These are phyloP conservation scores for Sepiola atlantica DNA, from an alignment of 2,888 invertebrate species.

Conservation along the genomic window DNA sequence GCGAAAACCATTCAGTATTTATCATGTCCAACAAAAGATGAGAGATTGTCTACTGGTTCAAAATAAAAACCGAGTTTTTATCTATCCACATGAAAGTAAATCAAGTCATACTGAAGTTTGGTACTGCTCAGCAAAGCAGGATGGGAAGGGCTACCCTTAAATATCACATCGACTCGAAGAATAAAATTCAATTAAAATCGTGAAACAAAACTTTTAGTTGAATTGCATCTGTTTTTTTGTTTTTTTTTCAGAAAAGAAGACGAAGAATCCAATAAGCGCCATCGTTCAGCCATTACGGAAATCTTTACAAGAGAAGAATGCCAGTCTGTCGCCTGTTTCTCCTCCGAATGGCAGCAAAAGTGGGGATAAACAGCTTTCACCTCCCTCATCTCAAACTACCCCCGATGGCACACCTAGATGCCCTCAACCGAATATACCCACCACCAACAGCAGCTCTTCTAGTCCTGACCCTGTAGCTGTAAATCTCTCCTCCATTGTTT, in stretches of 20 bases:
- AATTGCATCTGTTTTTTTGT: neutral
- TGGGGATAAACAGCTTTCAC: neutral
- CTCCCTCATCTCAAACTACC: neutral
- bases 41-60: no score
- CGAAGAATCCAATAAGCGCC: constrained; percentile 53
- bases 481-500: neutral
- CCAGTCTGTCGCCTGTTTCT: neutral
- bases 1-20: no score
- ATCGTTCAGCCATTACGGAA: constrained; percentile 55
- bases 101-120: no score
- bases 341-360: neutral
- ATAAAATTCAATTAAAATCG: no score
- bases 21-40: no score
- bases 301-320: constrained; percentile 52
- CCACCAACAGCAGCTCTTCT: constrained; percentile 50
- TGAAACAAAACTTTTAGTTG: no score
- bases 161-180: no score
- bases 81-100: no score
- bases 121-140: no score
- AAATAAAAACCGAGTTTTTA: no score
- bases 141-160: no score
- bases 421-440: neutral
- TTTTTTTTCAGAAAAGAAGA: constrained; percentile 50
- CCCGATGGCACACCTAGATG: neutral
- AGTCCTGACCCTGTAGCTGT: constrained; percentile 49